phyloP scores from a whole-genome alignment of 2,113 vertebrate species.

The Nycticebus coucang region DNA sequence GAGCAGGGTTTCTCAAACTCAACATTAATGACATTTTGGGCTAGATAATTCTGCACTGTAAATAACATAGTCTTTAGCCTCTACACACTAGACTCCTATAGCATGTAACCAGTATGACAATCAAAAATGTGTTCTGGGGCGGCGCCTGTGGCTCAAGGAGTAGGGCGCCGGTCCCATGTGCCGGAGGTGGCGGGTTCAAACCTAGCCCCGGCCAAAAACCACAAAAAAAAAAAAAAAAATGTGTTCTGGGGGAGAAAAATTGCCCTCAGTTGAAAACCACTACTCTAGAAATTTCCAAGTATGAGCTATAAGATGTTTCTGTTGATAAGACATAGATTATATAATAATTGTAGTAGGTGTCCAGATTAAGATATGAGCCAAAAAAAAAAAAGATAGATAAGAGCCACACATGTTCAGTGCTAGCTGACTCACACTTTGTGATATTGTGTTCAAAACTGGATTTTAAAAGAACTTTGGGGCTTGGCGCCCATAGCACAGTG shows the following conservation, averaged over 20 bases:
- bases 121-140: not conserved
- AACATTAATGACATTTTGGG: not conserved
- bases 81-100: not conserved
- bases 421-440: constrained; percentile 36
- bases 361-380: constrained; percentile 34
- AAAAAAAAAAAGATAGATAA: not conserved
- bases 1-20: not conserved
- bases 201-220: no score
- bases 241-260: not conserved
- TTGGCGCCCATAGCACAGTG: no score
- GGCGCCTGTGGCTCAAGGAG: no score
- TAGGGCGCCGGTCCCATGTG: no score
- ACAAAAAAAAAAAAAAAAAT: no score
- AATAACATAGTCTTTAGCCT: constrained; percentile 6
- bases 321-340: constrained; percentile 38
- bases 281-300: constrained; percentile 41
- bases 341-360: not conserved
- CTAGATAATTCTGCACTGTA: not conserved
- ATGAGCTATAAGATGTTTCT: not conserved
- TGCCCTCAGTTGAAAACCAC: not conserved
- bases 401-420: not conserved
- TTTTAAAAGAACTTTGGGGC: constrained; percentile 51
- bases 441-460: constrained; percentile 2
- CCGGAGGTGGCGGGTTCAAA: no score
- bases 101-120: not conserved